Evolutionary conservation across 2,888 invertebrate genomes (phyloP).

Genomic region (Malthinus seriepunctatus): DNA sequence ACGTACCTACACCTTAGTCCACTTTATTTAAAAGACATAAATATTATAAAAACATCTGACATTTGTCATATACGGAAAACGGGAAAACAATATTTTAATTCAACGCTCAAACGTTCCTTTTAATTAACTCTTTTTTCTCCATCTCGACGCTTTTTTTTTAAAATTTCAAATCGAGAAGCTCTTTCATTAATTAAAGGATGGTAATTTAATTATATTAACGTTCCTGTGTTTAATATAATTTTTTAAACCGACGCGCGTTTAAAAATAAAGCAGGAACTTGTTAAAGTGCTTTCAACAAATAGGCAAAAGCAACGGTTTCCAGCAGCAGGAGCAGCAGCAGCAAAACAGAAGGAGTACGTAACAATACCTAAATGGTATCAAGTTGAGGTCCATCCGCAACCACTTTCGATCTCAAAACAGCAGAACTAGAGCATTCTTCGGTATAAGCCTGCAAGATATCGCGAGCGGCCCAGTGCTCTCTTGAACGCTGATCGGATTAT

Average conservation of each 20-base stretch:
- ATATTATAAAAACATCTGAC: neutral
- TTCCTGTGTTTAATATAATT: neutral
- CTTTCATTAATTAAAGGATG: neutral
- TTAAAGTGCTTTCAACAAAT: slow-evolving; percentile 15
- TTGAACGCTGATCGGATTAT: slow-evolving; percentile 47
- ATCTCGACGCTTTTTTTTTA: too few species aligned
- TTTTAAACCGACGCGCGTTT: neutral
- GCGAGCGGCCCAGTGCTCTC: slow-evolving; percentile 48
- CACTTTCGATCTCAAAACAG: slow-evolving; percentile 52
- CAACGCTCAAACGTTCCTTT: too few species aligned
- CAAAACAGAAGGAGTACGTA: slow-evolving; percentile 34
- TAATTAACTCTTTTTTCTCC: too few species aligned
- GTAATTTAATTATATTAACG: neutral
- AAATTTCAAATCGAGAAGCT: neutral
- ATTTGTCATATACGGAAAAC: too few species aligned
- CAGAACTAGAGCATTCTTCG: slow-evolving; percentile 52
- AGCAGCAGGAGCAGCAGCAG: slow-evolving; percentile 36
- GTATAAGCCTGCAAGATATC: slow-evolving; percentile 48
- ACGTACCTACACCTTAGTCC: slow-evolving; percentile 1
- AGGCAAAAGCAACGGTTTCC: neutral
- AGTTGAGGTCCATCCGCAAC: slow-evolving; percentile 49
- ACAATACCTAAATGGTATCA: slow-evolving; percentile 50
- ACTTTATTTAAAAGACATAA: neutral
- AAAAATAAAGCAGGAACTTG: slow-evolving; percentile 45
- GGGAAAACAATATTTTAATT: neutral